Evolutionary conservation across 2,888 invertebrate species (phyloP).

Genomic region (Saturnia japonica): DNA sequence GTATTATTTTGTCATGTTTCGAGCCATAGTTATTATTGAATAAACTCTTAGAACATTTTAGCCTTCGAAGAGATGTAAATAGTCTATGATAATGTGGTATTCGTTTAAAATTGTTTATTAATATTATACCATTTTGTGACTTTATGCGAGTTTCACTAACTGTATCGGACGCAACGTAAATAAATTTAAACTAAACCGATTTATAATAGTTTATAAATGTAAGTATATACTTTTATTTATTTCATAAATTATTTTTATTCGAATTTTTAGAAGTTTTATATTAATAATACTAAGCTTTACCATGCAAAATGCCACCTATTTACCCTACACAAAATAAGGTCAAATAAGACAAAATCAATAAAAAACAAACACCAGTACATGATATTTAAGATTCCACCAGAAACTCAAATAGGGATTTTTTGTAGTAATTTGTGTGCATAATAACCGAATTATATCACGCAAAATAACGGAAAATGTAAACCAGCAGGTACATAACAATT

Average conservation of each 20-base stretch:
- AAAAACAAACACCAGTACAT: too few relatives aligned
- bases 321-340: too few relatives aligned
- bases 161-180: not conserved
- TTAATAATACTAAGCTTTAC: too few relatives aligned
- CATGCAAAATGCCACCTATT: too few relatives aligned
- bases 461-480: too few relatives aligned
- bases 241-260: constrained; percentile 45
- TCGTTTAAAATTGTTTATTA: not conserved
- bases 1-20: constrained; percentile 33
- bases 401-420: too few relatives aligned
- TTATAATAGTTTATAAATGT: constrained; percentile 42
- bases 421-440: too few relatives aligned
- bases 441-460: too few relatives aligned
- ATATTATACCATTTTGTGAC: constrained; percentile 12
- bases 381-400: too few relatives aligned
- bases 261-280: not conserved
- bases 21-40: constrained; percentile 44
- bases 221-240: constrained; percentile 44
- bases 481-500: too few relatives aligned
- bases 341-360: too few relatives aligned
- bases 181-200: not conserved
- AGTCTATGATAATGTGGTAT: constrained; percentile 12
- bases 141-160: constrained; percentile 23
- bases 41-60: constrained; percentile 26
- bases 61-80: constrained; percentile 32